phyloP scores from a whole-genome alignment of 2,888 invertebrate genomes.

The Drosophila emarginata region DNA sequence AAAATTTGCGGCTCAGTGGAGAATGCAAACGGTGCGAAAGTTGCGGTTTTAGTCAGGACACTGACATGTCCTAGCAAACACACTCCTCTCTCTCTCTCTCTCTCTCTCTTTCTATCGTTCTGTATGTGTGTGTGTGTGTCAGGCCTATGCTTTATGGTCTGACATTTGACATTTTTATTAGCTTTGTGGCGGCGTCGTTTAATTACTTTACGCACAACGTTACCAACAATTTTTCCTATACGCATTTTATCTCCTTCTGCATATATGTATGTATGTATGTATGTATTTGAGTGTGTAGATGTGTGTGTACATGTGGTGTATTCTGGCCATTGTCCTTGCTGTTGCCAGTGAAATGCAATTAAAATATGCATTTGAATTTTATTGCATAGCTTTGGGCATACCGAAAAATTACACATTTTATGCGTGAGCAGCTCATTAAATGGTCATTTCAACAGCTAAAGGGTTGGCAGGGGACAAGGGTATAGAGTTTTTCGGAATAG shows the following conservation, averaged over 20 bases:
- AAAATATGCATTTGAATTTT: conserved; percentile 75
- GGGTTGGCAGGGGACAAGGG: no score
- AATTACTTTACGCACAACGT: conserved; percentile 67
- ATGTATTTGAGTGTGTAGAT: neutral
- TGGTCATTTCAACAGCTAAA: conserved; percentile 10
- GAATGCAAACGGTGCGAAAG: conserved; percentile 39
- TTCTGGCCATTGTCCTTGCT: conserved; percentile 9
- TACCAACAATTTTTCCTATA: conserved; percentile 53
- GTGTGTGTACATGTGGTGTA: neutral
- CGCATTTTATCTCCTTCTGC: conserved; percentile 50
- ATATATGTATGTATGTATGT: neutral
- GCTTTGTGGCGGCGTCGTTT: conserved; percentile 73
- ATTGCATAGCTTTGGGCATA: conserved; percentile 50
- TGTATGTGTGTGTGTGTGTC: conserved; percentile 34
- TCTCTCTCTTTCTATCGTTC: neutral
- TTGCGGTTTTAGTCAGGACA: conserved; percentile 40
- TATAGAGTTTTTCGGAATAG: neutral
- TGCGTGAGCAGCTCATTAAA: conserved; percentile 67
- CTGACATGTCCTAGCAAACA: conserved; percentile 11
- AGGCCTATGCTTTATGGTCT: conserved; percentile 71
- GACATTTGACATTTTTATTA: conserved; percentile 76
- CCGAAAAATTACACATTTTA: conserved; percentile 46
- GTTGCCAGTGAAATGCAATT: conserved; percentile 63
- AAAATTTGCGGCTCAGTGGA: conserved; percentile 43
- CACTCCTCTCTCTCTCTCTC: neutral